phyloP scores from a whole-genome alignment of 2,113 vertebrate genomes.

The Nesoenas mayeri region DNA sequence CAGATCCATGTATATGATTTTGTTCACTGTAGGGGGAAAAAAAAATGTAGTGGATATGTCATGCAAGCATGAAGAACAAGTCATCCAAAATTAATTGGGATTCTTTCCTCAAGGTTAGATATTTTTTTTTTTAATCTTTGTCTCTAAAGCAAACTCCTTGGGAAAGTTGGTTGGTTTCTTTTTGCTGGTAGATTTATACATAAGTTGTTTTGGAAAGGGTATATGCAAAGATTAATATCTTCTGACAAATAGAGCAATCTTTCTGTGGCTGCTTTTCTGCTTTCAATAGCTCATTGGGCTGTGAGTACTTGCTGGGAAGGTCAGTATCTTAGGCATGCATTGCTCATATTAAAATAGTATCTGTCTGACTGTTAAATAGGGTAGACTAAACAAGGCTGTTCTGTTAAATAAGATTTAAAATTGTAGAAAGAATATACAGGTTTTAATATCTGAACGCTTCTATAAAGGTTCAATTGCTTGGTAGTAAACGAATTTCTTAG shows the following conservation, averaged over 20 bases:
- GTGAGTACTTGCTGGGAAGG: not conserved
- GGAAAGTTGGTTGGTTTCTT: not conserved
- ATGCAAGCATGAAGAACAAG: not conserved
- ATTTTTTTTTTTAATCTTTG: not conserved
- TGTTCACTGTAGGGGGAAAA: not conserved
- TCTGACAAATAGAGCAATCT: not conserved
- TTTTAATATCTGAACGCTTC: slow-evolving; percentile 33
- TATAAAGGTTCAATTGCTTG: not conserved
- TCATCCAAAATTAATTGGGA: not conserved
- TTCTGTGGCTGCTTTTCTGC: not conserved
- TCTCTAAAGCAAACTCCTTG: not conserved
- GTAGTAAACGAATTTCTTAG: not conserved
- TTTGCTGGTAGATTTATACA: not conserved
- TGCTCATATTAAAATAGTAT: not conserved
- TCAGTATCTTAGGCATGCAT: not conserved
- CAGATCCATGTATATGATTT: not conserved
- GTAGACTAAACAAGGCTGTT: slow-evolving; percentile 35
- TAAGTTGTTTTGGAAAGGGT: not conserved
- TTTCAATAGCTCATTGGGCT: not conserved
- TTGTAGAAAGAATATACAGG: not conserved
- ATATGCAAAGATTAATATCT: not conserved
- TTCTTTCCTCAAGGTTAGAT: not conserved
- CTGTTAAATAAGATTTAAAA: slow-evolving; percentile 1
- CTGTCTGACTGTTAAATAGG: not conserved
- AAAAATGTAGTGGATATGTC: not conserved